Evolutionary conservation across 2,113 vertebrate species (phyloP).

Genomic region (Serinus canaria): DNA sequence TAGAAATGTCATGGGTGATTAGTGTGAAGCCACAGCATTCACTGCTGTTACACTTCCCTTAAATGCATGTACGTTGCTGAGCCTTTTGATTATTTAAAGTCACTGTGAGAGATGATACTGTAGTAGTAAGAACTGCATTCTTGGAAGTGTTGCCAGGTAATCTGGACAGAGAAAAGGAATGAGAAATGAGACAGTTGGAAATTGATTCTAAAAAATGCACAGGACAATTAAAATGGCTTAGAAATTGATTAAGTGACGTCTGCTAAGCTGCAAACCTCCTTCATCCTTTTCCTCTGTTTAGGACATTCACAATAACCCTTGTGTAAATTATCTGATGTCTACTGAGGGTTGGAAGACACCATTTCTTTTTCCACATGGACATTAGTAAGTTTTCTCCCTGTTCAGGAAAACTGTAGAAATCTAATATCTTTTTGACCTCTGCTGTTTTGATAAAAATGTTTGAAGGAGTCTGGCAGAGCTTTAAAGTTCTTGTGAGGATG

Average conservation of each 20-base stretch:
- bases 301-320: not conserved
- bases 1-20: not conserved
- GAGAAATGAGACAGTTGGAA: not conserved
- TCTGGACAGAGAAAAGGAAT: not conserved
- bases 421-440: not conserved
- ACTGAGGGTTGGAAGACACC: not conserved
- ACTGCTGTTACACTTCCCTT: not conserved
- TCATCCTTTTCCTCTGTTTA: not conserved
- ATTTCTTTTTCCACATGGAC: not conserved
- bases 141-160: not conserved
- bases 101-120: not conserved
- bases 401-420: not conserved
- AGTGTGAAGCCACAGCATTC: not conserved
- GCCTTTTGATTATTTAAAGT: not conserved
- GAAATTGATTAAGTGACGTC: not conserved
- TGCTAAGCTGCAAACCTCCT: not conserved
- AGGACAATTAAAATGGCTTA: not conserved
- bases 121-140: not conserved
- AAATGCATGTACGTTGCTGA: not conserved
- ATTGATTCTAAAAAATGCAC: not conserved
- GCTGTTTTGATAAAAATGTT: not conserved
- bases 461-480: not conserved
- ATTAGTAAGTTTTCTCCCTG: not conserved
- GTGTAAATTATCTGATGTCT: not conserved
- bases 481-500: not conserved